Evolutionary conservation across 1,140 invertebrate species (phyloP), one percentile per base, ranked within the genome.

Genomic region (Papilio dardanus): DNA sequence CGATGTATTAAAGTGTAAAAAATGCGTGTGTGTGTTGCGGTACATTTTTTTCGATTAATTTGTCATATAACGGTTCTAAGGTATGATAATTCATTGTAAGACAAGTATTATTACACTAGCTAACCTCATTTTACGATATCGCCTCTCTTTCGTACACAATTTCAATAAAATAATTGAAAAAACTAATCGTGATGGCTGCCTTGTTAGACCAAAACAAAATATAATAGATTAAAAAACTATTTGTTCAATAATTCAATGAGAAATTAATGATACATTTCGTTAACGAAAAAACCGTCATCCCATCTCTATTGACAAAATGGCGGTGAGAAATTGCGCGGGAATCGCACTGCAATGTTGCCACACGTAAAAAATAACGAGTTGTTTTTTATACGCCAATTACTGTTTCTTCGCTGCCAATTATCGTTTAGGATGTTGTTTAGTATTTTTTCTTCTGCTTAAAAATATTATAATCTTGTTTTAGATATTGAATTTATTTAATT

Each of bases 251-350:
- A n/a, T n/a, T n/a, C n/a, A n/a, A n/a, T n/a, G n/a, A n/a, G n/a
- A n/a, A n/a, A n/a, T 2, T 16, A 42, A n/a, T n/a, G 5, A 19
- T 46, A 46, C 12, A 5, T 46, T 46, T 46, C 42, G 42, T 7
- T 46, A 3, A 46, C n/a, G n/a, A 46, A 46, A 46, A 46, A 46
- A 46, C 6, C n/a, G 42, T 19, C 16, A 46, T 46, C 42, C 42
- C 42, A 46, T 46, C 42, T n/a, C 42, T 46, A 46, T 14, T 33
- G n/a, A 76, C 75, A 82, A 80, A 66, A 86, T 81, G 81, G 81
- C 77, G 30, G 79, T 40, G 75, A 50, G 74, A 78, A 83, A 83
- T 80, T 82, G 82, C 81, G 80, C 80, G 81, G 78, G 79, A 86
- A 81, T 74, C 82, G 82, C 77, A 78, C 79, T 77, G 83, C 81